A percentile compares a stretch with the other conserved stretches of the same genome.
phyloP scores from a whole-genome alignment of 2,797 vertebrate genomes.

The Leptatherina wallacei region DNA sequence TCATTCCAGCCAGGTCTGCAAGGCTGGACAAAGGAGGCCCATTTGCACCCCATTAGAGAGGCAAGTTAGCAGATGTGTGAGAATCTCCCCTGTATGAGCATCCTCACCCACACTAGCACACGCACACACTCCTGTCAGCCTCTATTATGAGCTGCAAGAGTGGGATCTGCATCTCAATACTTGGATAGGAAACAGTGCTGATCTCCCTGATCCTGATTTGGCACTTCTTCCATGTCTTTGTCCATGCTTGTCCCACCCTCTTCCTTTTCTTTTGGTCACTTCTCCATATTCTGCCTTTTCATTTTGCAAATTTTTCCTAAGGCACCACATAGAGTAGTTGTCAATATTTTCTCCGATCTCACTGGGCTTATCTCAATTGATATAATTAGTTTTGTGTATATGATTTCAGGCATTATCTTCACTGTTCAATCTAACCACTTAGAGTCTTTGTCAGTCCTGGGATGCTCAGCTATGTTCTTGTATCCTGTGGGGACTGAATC shows the following conservation, averaged over 20 bases:
- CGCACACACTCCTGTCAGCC: conserved; percentile 51
- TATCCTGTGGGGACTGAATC: conserved; percentile 70
- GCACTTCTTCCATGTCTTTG: conserved; percentile 60
- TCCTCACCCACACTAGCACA: conserved; percentile 30
- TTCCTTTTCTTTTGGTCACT: conserved; percentile 13
- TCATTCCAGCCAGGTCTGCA: conserved; percentile 49
- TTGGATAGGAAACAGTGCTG: conserved; percentile 71
- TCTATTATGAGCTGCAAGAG: conserved; percentile 71
- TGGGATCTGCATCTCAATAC: conserved; percentile 82
- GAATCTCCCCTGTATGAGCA: conserved; percentile 48
- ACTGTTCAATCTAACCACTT: conserved; percentile 17
- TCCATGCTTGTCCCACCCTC: conserved; percentile 42
- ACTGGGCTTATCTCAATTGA: conserved; percentile 27
- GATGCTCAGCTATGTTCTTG: conserved; percentile 25
- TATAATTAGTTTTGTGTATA: conserved; percentile 19
- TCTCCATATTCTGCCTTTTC: conserved; percentile 19
- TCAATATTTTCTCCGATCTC: conserved; percentile 4
- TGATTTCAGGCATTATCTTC: conserved; percentile 34
- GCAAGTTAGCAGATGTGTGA: conserved; percentile 79
- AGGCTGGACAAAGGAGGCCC: conserved; percentile 53
- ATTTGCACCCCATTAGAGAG: conserved; percentile 72
- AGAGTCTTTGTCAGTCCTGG: conserved; percentile 29
- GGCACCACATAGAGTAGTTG: neutral
- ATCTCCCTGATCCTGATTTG: conserved; percentile 64
- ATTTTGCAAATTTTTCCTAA: conserved; percentile 19